Percentiles rank a stretch among this genome's conserved stretches.
Evolutionary conservation across 2,888 invertebrate species (phyloP).

Genomic region (Lypha dubia): DNA sequence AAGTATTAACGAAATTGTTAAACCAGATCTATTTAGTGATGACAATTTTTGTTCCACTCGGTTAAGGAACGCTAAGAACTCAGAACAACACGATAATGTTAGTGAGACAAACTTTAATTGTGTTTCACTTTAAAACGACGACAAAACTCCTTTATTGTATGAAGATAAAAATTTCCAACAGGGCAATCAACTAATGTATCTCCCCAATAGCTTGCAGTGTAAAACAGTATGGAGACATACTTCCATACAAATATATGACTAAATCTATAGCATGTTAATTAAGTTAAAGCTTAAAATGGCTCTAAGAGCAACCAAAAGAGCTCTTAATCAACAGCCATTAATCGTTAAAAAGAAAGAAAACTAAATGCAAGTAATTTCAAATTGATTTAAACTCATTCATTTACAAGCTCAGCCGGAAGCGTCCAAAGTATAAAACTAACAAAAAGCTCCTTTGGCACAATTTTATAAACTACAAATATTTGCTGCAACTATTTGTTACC

Average conservation of each 20-base stretch:
- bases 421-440: slow-evolving; percentile 1
- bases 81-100: no score
- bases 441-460: slow-evolving; percentile 19
- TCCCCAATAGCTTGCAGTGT: slow-evolving; percentile 17
- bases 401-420: slow-evolving; percentile 55
- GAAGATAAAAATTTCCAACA: slow-evolving; percentile 20
- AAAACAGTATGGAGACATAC: slow-evolving; percentile 42
- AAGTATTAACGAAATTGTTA: no score
- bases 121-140: no score
- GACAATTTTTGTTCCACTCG: no score
- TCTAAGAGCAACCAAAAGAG: slow-evolving; percentile 27
- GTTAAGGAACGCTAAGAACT: no score
- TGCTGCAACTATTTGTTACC: neutral
- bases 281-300: slow-evolving; percentile 62
- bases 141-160: neutral
- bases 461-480: slow-evolving; percentile 20
- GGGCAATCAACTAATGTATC: neutral
- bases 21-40: no score
- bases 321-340: slow-evolving; percentile 67
- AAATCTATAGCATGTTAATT: slow-evolving; percentile 68
- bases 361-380: slow-evolving; percentile 44
- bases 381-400: slow-evolving; percentile 49
- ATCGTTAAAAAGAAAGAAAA: slow-evolving; percentile 35
- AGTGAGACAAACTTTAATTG: no score
- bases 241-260: slow-evolving; percentile 1